Conservation (phyloP, 2,797 vertebrate genomes). For the Darevskia mixta region DNA sequence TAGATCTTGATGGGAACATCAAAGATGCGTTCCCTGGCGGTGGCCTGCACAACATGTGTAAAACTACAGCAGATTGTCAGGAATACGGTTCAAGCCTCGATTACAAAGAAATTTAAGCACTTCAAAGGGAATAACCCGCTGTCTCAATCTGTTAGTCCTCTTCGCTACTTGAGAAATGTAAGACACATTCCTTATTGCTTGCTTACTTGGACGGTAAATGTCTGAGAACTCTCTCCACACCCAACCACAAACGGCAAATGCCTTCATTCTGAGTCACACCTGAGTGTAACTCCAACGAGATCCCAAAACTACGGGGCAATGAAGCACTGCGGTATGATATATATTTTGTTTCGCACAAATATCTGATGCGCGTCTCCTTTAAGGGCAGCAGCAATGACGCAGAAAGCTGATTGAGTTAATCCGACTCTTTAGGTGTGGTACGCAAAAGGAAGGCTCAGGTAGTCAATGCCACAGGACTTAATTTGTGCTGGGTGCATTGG, state of each 20-base stretch:
- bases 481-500: not conserved
- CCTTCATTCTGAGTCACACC: conserved; percentile 54
- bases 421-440: not conserved
- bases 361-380: not conserved
- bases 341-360: not conserved
- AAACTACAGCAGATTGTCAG: conserved; percentile 26
- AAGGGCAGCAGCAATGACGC: not conserved
- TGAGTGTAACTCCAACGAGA: conserved; percentile 13
- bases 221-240: conserved; percentile 51
- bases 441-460: not conserved
- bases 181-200: conserved; percentile 55
- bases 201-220: conserved; percentile 44
- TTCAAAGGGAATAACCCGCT: conserved; percentile 48
- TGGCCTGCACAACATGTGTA: conserved; percentile 33
- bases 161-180: conserved; percentile 51
- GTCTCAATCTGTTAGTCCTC: conserved; percentile 42
- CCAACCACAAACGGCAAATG: conserved; percentile 34
- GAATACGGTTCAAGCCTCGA: conserved; percentile 38
- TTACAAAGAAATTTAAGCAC: conserved; percentile 37
- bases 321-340: not conserved
- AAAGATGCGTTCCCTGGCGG: conserved; percentile 38
- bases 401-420: not conserved
- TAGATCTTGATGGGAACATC: conserved; percentile 4
- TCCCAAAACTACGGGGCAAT: conserved; percentile 12
- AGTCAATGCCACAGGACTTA: not conserved